Evolutionary conservation across 2,888 invertebrate genomes (phyloP).

Genomic region (Myopa testacea): DNA sequence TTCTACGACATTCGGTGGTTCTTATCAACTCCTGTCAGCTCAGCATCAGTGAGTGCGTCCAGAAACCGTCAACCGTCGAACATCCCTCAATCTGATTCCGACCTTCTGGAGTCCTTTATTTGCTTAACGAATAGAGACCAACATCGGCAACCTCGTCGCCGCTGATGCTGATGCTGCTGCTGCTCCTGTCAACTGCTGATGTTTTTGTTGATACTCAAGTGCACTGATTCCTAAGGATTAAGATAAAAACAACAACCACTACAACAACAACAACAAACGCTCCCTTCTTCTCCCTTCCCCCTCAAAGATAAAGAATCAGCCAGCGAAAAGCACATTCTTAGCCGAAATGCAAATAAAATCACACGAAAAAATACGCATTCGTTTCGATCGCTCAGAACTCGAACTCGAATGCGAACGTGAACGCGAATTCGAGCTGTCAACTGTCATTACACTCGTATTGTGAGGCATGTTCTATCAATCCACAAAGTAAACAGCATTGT

Average conservation of each 20-base stretch:
- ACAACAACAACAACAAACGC: no score
- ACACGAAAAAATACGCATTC: background rate
- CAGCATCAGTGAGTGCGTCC: background rate
- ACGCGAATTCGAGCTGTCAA: conserved; percentile 29
- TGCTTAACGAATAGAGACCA: background rate
- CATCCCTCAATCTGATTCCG: conserved; percentile 3
- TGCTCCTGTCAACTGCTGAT: conserved; percentile 9
- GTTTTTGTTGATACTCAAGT: conserved; percentile 27
- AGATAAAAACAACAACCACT: background rate
- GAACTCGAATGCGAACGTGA: background rate
- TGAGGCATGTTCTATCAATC: conserved; percentile 38
- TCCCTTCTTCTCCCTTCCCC: background rate
- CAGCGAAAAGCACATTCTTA: conserved; percentile 25
- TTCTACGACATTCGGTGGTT: background rate
- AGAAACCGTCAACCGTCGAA: background rate
- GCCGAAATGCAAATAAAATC: conserved; percentile 23
- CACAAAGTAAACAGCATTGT: conserved; percentile 32
- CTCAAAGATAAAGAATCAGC: background rate
- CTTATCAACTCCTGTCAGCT: background rate
- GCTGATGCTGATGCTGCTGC: background rate
- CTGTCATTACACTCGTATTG: conserved; percentile 21
- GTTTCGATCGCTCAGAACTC: background rate
- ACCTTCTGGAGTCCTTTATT: conserved; percentile 7
- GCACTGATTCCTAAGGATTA: conserved; percentile 18
- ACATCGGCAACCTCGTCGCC: background rate